phyloP scores from a whole-genome alignment of 1,140 invertebrate genomes.

The Agrypnia vestita region DNA sequence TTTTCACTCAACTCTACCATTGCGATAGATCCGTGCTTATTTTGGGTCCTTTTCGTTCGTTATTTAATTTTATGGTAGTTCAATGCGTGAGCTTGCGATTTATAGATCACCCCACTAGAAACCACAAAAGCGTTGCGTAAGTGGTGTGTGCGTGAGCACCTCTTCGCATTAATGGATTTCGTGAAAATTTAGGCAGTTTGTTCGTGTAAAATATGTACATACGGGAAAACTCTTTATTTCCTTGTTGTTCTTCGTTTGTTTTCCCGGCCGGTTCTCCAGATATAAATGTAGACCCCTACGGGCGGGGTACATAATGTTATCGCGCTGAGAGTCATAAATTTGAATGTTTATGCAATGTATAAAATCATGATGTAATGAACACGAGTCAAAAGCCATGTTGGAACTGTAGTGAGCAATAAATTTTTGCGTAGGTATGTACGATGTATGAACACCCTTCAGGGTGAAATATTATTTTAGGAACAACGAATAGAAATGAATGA shows the following conservation, averaged over 20 bases:
- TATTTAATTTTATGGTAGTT: too few relatives aligned
- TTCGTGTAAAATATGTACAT: conserved; percentile 22
- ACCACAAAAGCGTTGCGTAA: conserved; percentile 4
- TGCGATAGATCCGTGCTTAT: neutral
- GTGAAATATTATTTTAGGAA: too few relatives aligned
- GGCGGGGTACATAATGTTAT: conserved; percentile 6
- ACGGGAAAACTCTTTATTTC: conserved; percentile 11
- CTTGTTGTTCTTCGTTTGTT: neutral
- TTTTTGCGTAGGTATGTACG: neutral
- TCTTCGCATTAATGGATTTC: conserved; percentile 25
- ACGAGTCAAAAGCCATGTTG: neutral
- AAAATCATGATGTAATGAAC: conserved; percentile 11
- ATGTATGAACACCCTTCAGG: too few relatives aligned
- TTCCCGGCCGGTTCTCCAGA: neutral
- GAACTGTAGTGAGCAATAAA: neutral
- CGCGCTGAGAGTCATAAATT: conserved; percentile 1
- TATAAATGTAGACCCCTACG: neutral
- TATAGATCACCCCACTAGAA: neutral
- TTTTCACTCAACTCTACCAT: too few relatives aligned
- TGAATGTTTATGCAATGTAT: conserved; percentile 24
- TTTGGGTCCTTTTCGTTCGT: neutral
- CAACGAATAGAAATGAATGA: too few relatives aligned
- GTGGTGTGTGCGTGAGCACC: conserved; percentile 9
- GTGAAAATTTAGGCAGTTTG: conserved; percentile 23
- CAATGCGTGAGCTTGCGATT: neutral